These are phyloP conservation scores for Petroica traversi DNA, from an alignment of 2,113 vertebrate species.

Conservation along the genomic window DNA sequence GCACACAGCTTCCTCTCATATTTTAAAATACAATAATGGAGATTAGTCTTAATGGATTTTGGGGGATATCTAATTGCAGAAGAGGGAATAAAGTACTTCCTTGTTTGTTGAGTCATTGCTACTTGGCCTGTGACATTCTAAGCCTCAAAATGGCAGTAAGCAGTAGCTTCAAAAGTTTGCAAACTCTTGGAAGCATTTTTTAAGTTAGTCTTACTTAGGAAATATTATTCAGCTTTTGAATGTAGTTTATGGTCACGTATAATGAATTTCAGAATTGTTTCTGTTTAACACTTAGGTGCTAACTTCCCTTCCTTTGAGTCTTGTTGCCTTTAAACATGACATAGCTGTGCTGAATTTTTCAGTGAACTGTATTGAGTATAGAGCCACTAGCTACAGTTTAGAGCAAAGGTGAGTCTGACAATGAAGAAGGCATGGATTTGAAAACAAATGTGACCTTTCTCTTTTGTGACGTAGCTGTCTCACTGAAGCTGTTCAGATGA, in stretches of 20 bases:
- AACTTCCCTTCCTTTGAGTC: neutral
- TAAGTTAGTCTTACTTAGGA: neutral
- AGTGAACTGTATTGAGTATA: neutral
- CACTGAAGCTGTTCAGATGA: neutral
- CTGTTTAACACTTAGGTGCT: neutral
- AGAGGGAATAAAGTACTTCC: neutral
- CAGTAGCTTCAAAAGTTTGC: neutral
- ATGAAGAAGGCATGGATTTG: neutral
- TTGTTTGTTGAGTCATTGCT: neutral
- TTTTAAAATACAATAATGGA: neutral
- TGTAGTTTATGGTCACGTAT: fast-evolving
- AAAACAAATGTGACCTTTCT: neutral
- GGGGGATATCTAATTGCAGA: neutral
- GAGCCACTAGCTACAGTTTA: neutral
- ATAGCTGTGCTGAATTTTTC: neutral
- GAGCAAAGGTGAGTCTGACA: neutral
- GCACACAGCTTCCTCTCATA: neutral
- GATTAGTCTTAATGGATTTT: neutral
- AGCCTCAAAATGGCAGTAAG: neutral
- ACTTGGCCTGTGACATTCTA: neutral
- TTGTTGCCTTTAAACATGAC: neutral
- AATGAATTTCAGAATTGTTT: neutral
- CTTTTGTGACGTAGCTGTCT: neutral
- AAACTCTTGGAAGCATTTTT: neutral
- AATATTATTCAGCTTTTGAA: neutral